Evolutionary conservation across 2,113 vertebrate genomes (phyloP).

Genomic region (Lampris incognitus): DNA sequence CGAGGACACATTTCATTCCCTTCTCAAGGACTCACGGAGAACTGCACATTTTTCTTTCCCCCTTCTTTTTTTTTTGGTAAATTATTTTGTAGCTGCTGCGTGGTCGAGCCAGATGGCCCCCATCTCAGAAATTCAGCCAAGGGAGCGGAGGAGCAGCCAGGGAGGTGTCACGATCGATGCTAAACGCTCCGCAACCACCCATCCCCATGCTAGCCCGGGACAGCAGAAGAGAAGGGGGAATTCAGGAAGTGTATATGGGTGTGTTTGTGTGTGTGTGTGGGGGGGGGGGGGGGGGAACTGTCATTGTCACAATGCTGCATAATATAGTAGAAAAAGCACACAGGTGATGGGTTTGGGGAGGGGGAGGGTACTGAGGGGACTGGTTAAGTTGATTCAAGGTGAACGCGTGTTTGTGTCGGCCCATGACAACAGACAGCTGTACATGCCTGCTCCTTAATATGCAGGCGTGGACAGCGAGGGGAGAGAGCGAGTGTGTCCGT

Average conservation of each 20-base stretch:
- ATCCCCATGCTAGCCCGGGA: slow-evolving; percentile 8
- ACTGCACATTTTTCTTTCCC: slow-evolving; percentile 30
- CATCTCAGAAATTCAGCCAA: slow-evolving; percentile 72
- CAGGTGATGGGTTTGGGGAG: neutral
- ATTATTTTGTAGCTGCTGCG: slow-evolving; percentile 36
- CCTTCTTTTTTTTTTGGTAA: no score
- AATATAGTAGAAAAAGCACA: neutral
- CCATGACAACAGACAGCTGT: no score
- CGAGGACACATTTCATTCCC: slow-evolving; percentile 54
- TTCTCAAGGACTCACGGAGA: slow-evolving; percentile 72
- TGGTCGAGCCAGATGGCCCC: slow-evolving; percentile 70
- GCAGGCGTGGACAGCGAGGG: no score
- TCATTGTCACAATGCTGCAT: slow-evolving; percentile 1
- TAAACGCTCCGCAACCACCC: slow-evolving; percentile 46
- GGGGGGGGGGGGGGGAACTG: neutral
- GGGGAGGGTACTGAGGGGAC: no score
- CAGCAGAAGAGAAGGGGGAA: slow-evolving; percentile 17
- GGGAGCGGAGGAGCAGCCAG: slow-evolving; percentile 59
- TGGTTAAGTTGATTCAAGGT: neutral
- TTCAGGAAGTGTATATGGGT: no score
- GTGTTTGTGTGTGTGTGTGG: no score
- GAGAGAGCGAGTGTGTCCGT: no score
- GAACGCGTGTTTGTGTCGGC: neutral
- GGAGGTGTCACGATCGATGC: slow-evolving; percentile 59
- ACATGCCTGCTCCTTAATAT: no score